Base-by-base conservation (phyloP, 2,888 invertebrate genomes). In the Tetheella fluctuosa region DNA sequence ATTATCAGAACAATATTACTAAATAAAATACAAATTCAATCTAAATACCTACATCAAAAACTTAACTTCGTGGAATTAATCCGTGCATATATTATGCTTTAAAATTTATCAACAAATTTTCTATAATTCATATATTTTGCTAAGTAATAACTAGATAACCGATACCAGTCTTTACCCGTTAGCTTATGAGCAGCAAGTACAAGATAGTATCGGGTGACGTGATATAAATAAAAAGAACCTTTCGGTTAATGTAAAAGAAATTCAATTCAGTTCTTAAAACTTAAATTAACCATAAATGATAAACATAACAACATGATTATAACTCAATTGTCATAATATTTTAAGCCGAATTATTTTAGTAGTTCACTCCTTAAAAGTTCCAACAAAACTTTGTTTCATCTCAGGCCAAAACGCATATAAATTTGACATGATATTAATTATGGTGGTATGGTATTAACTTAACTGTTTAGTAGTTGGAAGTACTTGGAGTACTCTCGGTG, bases 71-170 rank as follows among this genome's bases (percentile, higher is more conserved):
- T 42, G n/a, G 42, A 42, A 42, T 15, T 42, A 4, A 37, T 37
- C 13, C 37, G 2, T 37, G 15, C 37, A 37, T 37, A 37, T 15
- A 15, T n/a, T n/a, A 37, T 15, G 37, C 1, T 37, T 15, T 15
- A 15, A 37, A 15, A 15, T 37, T 4, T 37, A 15, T 15, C 13
- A 37, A 37, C 37, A 37, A 2, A 37, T 3, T 15, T 15, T 10
- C n/a, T n/a, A n/a, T n/a, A n/a, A 10, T 8, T 30, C 4, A 37
- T 42, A 42, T 42, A 17, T 42, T 42, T 17, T 42, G 17, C 48
- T 48, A 48, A 48, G n/a, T 48, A 34, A 34, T 34, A 34, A 48
- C 48, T 42, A 42, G 17, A 10, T 48, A 48, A 48, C 5, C 42
- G 5, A 42, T 42, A 42, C n/a, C 42, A 42, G 42, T 17, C 20